phyloP scores from a whole-genome alignment of 2,888 invertebrate species.

The Apantesis nais region DNA sequence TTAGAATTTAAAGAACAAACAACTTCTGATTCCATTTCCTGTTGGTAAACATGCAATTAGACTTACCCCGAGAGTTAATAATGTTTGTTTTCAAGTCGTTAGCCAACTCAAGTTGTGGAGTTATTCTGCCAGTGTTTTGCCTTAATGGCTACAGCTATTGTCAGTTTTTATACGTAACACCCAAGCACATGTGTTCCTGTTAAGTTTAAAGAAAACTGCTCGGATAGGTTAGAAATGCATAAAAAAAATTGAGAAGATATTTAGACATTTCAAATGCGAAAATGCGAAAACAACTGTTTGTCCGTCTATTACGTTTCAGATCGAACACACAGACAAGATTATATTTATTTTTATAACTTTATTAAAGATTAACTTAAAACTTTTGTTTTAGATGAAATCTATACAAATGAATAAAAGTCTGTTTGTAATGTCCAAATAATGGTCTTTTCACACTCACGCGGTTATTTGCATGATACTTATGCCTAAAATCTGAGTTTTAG shows the following conservation, averaged over 20 bases:
- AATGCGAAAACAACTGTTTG: too few relatives aligned
- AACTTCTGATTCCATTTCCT: conserved; percentile 54
- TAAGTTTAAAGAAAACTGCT: background rate
- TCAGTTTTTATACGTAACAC: background rate
- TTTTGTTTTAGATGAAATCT: too few relatives aligned
- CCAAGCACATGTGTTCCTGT: background rate
- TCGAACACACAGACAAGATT: too few relatives aligned
- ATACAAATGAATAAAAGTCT: too few relatives aligned
- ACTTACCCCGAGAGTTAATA: conserved; percentile 45
- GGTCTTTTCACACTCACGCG: too few relatives aligned
- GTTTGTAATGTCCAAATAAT: too few relatives aligned
- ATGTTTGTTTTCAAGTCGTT: conserved; percentile 48
- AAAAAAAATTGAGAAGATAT: background rate
- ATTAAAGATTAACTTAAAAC: too few relatives aligned
- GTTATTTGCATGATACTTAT: too few relatives aligned
- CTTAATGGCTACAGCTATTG: background rate
- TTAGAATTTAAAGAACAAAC: conserved; percentile 67
- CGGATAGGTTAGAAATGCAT: background rate
- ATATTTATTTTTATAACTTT: too few relatives aligned
- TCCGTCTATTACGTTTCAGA: too few relatives aligned
- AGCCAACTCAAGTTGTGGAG: background rate
- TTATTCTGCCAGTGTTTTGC: background rate
- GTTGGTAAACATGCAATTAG: conserved; percentile 64
- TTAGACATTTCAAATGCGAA: too few relatives aligned
- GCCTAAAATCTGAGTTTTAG: too few relatives aligned